phyloP scores from a whole-genome alignment of 2,888 invertebrate species.

The Schizaphis graminum region DNA sequence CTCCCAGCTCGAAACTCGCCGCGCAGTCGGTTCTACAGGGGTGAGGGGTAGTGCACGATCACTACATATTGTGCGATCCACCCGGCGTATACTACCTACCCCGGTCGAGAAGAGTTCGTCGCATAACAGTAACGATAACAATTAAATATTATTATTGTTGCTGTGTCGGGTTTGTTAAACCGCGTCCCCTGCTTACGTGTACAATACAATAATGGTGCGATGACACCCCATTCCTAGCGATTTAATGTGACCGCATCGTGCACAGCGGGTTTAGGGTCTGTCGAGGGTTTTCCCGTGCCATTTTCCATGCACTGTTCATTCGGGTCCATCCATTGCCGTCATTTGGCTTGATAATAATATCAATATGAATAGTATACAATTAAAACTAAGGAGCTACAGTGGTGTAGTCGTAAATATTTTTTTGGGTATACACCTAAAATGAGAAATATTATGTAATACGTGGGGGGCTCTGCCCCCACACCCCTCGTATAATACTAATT shows the following conservation, averaged over 20 bases:
- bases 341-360: not conserved
- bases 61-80: not conserved
- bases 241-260: not conserved
- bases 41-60: not conserved
- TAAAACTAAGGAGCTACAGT: no score
- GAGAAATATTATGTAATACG: no score
- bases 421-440: no score
- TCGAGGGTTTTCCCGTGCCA: not conserved
- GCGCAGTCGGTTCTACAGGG: not conserved
- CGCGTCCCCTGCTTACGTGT: not conserved
- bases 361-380: no score
- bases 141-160: not conserved
- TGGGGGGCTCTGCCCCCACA: no score
- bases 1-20: not conserved
- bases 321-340: not conserved
- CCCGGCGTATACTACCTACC: not conserved
- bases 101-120: not conserved
- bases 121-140: not conserved
- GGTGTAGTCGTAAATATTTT: no score
- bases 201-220: not conserved
- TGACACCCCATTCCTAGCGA: no score
- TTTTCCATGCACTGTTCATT: no score
- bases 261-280: not conserved
- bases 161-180: not conserved
- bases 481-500: no score